These are phyloP conservation scores for Melanotaenia duboulayi DNA, from an alignment of 2,113 vertebrate genomes.

Conservation along the genomic window DNA sequence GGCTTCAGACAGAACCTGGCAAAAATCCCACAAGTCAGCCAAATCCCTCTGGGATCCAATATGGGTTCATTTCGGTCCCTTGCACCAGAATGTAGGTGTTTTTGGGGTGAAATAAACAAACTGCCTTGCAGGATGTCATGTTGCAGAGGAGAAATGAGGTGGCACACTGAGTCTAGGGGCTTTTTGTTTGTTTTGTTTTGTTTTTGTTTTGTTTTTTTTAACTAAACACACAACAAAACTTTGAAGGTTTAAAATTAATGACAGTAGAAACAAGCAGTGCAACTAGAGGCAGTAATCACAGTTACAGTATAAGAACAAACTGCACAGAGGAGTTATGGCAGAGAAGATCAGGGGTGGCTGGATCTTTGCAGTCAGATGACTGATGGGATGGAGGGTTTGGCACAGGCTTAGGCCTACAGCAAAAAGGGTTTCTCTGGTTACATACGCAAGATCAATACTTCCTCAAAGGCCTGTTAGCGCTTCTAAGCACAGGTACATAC, in stretches of 20 bases:
- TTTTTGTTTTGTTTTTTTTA: constrained; percentile 42
- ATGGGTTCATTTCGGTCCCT: constrained; percentile 53
- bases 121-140: constrained; percentile 41
- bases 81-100: constrained; percentile 49
- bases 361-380: constrained; percentile 56
- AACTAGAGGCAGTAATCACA: constrained; percentile 50
- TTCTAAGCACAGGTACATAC: constrained; percentile 68
- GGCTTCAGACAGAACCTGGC: constrained; percentile 69
- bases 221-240: constrained; percentile 23
- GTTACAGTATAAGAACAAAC: constrained; percentile 63
- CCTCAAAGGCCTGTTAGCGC: constrained; percentile 57
- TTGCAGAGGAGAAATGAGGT: constrained; percentile 43
- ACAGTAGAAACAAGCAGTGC: constrained; percentile 29
- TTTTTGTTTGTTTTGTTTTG: too few relatives aligned
- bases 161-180: constrained; percentile 27
- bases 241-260: constrained; percentile 47
- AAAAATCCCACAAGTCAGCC: constrained; percentile 48
- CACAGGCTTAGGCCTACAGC: constrained; percentile 58
- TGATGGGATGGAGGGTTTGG: constrained; percentile 64
- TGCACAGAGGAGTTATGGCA: constrained; percentile 61
- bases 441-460: constrained; percentile 72
- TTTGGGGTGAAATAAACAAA: constrained; percentile 50
- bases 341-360: constrained; percentile 64
- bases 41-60: constrained; percentile 55
- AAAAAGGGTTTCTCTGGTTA: constrained; percentile 75